A percentile compares a stretch with the other conserved stretches of the same genome.
phyloP scores from a whole-genome alignment of 2,113 vertebrate species.

The Archilochus colubris region DNA sequence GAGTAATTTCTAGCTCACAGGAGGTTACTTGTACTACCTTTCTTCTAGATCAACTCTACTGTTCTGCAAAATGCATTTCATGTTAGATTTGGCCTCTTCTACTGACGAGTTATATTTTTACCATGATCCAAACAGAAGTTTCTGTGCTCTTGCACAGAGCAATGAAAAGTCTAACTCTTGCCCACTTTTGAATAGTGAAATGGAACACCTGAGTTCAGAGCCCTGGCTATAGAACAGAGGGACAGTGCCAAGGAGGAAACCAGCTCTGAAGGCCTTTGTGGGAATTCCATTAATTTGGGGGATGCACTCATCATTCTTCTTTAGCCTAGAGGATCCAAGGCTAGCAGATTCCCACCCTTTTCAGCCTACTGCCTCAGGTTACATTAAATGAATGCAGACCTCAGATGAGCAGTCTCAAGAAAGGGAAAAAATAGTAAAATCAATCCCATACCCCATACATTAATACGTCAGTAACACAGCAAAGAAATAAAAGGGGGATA shows the following conservation, averaged over 20 bases:
- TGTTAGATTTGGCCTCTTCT: not conserved
- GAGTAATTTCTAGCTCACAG: not conserved
- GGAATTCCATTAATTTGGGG: conserved; percentile 23
- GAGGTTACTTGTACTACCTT: not conserved
- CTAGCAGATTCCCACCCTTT: not conserved
- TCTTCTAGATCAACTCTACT: not conserved
- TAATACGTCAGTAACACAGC: not conserved
- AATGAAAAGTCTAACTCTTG: not conserved
- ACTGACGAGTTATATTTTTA: not conserved
- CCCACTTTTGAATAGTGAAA: not conserved
- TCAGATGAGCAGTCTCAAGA: not conserved
- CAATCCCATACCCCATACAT: not conserved
- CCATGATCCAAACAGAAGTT: not conserved
- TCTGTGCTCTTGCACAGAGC: not conserved
- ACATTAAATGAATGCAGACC: conserved; percentile 37
- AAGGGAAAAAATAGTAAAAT: not conserved
- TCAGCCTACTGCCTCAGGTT: not conserved
- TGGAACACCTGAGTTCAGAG: not conserved
- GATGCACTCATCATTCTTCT: not conserved
- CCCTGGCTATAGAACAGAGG: not conserved
- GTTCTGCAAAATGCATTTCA: not conserved
- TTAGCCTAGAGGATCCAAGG: not conserved
- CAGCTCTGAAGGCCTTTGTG: not conserved
- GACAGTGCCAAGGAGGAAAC: not conserved
- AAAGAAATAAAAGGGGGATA: not conserved